Base-by-base conservation (phyloP, 2,888 invertebrate genomes). In the Elegia similella region DNA sequence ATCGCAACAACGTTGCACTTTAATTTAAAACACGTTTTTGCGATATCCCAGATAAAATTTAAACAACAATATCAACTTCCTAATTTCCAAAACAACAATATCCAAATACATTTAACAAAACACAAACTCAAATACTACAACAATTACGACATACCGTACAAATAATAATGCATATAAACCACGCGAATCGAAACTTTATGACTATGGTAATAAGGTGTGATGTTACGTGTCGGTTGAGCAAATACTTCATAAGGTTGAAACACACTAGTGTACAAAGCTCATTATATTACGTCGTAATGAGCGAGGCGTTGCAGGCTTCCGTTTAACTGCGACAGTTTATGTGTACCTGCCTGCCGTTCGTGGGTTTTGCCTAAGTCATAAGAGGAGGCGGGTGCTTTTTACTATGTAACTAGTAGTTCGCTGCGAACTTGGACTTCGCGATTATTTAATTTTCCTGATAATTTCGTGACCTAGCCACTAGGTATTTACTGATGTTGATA, bases 221-320 rank as follows among this genome's bases (percentile, higher is more conserved):
- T n/a, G 17, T 55, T 34, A 46, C 43, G 16, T 46, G 44, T 29
- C 7, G 32, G 12, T 17, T 17, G 16, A 32, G 17, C 17, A 55
- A 47, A 55, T 46, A 38, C 46, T 47, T 55, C 55, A 70, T 73
- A 73, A 70, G 72, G 69, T 70, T 58, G 66, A 30, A 60, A 62
- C 68, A 69, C 68, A 76, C 68, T 60, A 56, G 65, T 64, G 63
- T 69, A 72, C 74, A 73, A 75, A 75, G 68, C 74, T 80, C 73
- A 76, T 80, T 77, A 79, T 70, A 71, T 75, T 67, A 70, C 63
- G 68, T 64, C 68, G 66, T 76, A 79, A 81, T 75, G 78, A 80
- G 75, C 68, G 74, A 70, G 65, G 73, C 72, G 72, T 68, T 72
- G 76, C 75, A 74, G 70, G 70, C 75, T 75, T 74, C 72, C 69